Evolutionary conservation across 2,113 vertebrate genomes (phyloP).

Genomic region (Gymnogyps californianus): DNA sequence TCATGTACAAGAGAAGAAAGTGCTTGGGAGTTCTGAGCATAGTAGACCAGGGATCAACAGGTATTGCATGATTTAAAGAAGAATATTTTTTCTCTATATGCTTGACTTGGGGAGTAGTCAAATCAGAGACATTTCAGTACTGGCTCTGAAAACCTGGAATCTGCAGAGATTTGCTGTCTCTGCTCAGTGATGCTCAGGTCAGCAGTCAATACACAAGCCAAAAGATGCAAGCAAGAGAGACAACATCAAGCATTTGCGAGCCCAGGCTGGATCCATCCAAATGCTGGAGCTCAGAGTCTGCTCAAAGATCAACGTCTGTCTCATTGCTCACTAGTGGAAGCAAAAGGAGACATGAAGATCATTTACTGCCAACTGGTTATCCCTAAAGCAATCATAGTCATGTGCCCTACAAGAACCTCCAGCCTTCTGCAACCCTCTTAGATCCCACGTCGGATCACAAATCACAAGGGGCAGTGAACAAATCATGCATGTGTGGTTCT

Average conservation of each 20-base stretch:
- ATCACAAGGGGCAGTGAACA: background rate
- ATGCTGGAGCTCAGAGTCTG: background rate
- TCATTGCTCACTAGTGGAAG: background rate
- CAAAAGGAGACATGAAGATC: background rate
- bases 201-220: background rate
- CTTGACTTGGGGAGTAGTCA: background rate
- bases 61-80: background rate
- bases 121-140: background rate
- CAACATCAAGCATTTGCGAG: background rate
- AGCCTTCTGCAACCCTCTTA: background rate
- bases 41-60: background rate
- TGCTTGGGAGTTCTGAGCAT: background rate
- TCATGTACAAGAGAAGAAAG: background rate
- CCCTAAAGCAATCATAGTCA: background rate
- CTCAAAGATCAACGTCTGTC: background rate
- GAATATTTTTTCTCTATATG: background rate
- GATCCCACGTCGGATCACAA: background rate
- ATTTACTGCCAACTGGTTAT: background rate
- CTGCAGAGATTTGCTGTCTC: background rate
- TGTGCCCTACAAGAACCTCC: background rate
- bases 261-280: background rate
- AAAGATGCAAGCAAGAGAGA: accelerated
- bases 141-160: background rate
- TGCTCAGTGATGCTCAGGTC: background rate
- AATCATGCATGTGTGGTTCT: background rate